Evolutionary conservation across 2,113 vertebrate species (phyloP).

Genomic region (Gallinago paraguaiae): DNA sequence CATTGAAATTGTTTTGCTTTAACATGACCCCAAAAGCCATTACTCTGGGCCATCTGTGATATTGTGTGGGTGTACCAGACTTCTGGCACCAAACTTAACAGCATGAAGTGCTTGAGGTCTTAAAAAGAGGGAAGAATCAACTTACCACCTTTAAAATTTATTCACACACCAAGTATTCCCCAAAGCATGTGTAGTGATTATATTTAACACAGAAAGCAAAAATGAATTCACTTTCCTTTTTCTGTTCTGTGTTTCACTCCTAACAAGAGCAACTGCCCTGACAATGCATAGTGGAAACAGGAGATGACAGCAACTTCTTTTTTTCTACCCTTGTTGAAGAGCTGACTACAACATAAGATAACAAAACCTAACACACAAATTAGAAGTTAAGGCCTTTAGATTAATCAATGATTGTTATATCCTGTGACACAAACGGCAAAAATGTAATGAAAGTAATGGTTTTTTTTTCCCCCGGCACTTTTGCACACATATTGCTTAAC

Average conservation of each 20-base stretch:
- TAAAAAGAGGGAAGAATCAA: neutral
- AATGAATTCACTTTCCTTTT: neutral
- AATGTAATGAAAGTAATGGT: neutral
- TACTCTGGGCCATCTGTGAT: neutral
- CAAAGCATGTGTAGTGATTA: neutral
- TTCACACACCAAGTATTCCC: neutral
- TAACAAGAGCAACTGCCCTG: neutral
- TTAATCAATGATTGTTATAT: neutral
- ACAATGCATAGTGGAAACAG: neutral
- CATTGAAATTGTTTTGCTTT: neutral
- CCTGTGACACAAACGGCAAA: neutral
- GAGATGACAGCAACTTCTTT: neutral
- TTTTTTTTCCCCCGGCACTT: neutral
- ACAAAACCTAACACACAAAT: neutral
- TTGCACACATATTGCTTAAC: neutral
- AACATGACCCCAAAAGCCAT: neutral
- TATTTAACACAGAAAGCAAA: neutral
- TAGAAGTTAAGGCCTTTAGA: neutral
- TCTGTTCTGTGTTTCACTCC: neutral
- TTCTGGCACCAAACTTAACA: neutral
- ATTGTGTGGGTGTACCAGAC: neutral
- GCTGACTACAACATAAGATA: neutral
- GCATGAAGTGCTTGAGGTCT: neutral
- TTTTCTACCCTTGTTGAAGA: neutral
- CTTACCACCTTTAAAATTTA: neutral